A percentile compares a stretch with the other conserved stretches of the same genome.
These are phyloP conservation scores for Caenorhabditis tropicalis DNA, from an alignment of 1,140 invertebrate species.

Conservation along the genomic window DNA sequence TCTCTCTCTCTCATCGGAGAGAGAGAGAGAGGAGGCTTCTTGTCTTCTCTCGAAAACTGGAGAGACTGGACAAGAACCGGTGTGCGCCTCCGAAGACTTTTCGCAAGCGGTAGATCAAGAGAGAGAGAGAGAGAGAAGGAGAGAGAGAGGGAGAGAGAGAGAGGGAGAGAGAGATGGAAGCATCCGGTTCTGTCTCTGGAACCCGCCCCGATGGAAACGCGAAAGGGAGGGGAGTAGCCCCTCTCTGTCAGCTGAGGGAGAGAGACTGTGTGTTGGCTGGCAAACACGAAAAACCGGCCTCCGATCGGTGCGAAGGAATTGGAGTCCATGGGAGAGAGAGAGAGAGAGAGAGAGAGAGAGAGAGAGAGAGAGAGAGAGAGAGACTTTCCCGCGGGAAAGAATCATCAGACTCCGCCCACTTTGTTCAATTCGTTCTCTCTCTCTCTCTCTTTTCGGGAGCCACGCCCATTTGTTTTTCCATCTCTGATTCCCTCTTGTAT, in stretches of 20 bases:
- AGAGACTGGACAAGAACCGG: slow-evolving; percentile 41
- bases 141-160: too few relatives aligned
- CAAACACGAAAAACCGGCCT: slow-evolving; percentile 36
- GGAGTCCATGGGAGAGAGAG: background rate
- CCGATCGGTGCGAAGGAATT: background rate
- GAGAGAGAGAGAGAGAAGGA: too few relatives aligned
- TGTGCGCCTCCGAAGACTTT: background rate
- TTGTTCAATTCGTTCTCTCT: background rate
- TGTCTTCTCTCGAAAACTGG: background rate
- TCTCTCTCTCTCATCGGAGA: background rate
- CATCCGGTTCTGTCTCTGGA: slow-evolving; percentile 18
- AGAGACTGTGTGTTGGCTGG: background rate
- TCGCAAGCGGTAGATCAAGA: background rate
- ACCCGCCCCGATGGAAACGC: background rate
- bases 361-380: too few relatives aligned
- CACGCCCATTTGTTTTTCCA: too few relatives aligned
- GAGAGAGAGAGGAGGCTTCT: background rate
- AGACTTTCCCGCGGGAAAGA: background rate
- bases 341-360: background rate
- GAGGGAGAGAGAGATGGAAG: too few relatives aligned
- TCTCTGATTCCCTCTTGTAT: too few relatives aligned
- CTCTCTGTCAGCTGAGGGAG: background rate
- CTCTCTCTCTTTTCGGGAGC: background rate
- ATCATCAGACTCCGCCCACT: background rate
- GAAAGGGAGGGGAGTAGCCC: slow-evolving; percentile 3